Base-by-base conservation (phyloP, 2,113 vertebrate genomes). In the Carassius auratus region DNA sequence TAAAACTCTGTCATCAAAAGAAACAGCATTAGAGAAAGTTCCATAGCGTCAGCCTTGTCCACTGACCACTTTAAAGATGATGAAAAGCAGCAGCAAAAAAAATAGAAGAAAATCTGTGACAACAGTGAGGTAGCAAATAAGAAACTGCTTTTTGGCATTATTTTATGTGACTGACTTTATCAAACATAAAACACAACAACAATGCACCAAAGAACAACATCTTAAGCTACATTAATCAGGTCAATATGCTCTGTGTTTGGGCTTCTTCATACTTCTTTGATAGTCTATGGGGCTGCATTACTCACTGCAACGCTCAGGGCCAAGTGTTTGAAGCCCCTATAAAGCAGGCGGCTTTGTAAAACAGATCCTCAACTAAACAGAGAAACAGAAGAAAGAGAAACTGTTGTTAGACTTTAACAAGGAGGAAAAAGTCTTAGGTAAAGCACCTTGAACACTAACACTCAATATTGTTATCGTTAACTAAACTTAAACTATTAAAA, bases 271-370 rank as follows among this genome's bases (percentile, higher is more conserved):
- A 36, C 10, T 83, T 33, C 17, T 76, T 33, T 83, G 79, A 59
- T 86, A 48, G 38, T 86, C 82, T 85, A 85, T 83, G 64, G n/a
- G 84, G 52, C 81, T 84, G 86, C 73, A 15, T 71, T 79, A 87
- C 74, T 85, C 87, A 86, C 80, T 86, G 73, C 81, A 26, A 48
- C 33, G 36, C 45, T 30, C 30, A 81, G 80, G 66, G 89, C 88
- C 89, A 93, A 90, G 84, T 84, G 71, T 91, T 89, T 90, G 86
- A 92, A 89, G 69, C 52, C 85, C 26, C 13, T 61, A 61, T 76
- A 81, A 79, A 79, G 71, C 30, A 71, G 69, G 71, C 75, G 52
- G 80, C 83, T 38, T 55, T 68, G 74, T 74, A 68, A 62, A n/a
- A 57, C 38, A 55, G 48, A 71, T 38, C n/a, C 21, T 86, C 64